phyloP scores from a whole-genome alignment of 2,113 vertebrate species.

The Hippoglossus stenolepis region DNA sequence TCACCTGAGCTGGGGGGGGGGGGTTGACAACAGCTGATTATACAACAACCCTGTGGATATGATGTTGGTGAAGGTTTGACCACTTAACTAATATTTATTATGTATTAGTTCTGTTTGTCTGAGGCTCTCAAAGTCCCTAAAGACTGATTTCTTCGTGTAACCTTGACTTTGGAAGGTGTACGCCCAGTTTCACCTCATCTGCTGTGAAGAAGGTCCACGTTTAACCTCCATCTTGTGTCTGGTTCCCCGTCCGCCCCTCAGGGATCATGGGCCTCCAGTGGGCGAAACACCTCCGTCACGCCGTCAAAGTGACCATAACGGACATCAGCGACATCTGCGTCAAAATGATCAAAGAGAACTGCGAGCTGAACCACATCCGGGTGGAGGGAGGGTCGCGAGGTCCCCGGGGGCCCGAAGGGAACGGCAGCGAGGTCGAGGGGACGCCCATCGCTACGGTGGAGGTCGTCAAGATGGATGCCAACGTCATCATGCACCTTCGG shows the following conservation, averaged over 20 bases:
- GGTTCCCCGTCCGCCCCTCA: conserved; percentile 45
- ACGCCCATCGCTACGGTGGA: conserved; percentile 84
- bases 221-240: not conserved
- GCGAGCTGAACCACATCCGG: conserved; percentile 92
- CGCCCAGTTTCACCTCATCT: not conserved
- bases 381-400: conserved; percentile 77
- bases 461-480: conserved; percentile 96
- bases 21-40: too few species aligned
- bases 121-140: too few species aligned
- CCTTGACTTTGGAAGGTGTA: too few species aligned
- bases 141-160: too few species aligned
- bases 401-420: conserved; percentile 72
- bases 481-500: conserved; percentile 96
- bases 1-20: too few species aligned
- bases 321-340: conserved; percentile 94
- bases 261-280: conserved; percentile 99
- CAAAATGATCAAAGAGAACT: conserved; percentile 94
- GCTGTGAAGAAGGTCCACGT: not conserved
- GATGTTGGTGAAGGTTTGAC: too few species aligned
- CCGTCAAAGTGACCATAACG: conserved; percentile 94
- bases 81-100: too few species aligned
- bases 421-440: conserved; percentile 55
- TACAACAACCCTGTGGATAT: too few species aligned
- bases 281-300: conserved; percentile 92
- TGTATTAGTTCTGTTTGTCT: too few species aligned